Percentiles rank a stretch among this genome's conserved stretches.
Evolutionary conservation across 1,140 invertebrate species (phyloP).

Genomic region (Whitmania pigra): DNA sequence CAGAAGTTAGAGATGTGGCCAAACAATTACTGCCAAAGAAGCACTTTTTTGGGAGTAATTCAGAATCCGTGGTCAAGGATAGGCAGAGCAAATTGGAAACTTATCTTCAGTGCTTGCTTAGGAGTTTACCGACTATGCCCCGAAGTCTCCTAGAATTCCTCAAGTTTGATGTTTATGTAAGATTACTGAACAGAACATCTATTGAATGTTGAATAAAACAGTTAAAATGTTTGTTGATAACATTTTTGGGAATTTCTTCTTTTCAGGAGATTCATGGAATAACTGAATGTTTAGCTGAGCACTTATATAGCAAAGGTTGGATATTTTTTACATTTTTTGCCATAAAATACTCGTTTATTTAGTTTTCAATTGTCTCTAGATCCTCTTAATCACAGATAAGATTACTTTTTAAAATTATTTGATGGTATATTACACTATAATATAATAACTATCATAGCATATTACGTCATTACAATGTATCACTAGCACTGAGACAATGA

Average conservation of each 20-base stretch:
- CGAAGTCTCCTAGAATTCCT: slow-evolving; percentile 36
- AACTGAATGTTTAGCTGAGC: slow-evolving; percentile 38
- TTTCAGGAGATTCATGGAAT: slow-evolving; percentile 41
- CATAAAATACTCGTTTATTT: neutral
- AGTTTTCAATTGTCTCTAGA: too few species aligned
- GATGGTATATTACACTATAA: too few species aligned
- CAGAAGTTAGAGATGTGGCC: neutral
- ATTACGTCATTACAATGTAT: too few species aligned
- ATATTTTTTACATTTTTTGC: neutral
- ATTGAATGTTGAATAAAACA: neutral
- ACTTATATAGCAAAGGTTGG: slow-evolving; percentile 36
- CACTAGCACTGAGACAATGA: too few species aligned
- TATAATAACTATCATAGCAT: too few species aligned
- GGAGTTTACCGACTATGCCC: slow-evolving; percentile 33
- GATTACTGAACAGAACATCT: slow-evolving; percentile 24
- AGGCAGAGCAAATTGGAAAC: slow-evolving; percentile 61
- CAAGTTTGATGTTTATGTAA: slow-evolving; percentile 43
- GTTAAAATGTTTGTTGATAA: neutral
- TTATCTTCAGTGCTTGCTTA: slow-evolving; percentile 57
- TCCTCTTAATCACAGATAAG: too few species aligned
- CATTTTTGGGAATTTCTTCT: slow-evolving; percentile 19
- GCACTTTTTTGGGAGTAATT: slow-evolving; percentile 66
- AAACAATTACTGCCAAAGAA: slow-evolving; percentile 64
- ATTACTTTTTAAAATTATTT: too few species aligned
- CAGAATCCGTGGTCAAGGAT: slow-evolving; percentile 69